These are phyloP conservation scores for Bufo gargarizans DNA, from an alignment of 2,113 vertebrate genomes.

Conservation along the genomic window DNA sequence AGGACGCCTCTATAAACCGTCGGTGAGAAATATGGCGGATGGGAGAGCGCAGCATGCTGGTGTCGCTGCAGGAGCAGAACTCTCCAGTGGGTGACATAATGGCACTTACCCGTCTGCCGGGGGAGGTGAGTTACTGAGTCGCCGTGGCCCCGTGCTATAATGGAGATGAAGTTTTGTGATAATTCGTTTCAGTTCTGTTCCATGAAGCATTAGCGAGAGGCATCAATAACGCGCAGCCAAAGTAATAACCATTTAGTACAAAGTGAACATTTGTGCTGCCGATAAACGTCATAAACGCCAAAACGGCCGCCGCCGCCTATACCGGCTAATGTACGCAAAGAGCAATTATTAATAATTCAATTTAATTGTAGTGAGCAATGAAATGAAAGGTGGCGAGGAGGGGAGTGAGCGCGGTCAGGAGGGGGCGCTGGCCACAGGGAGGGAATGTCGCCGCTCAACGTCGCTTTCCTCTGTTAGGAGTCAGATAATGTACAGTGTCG, in stretches of 20 bases:
- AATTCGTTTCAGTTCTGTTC: slow-evolving; percentile 24
- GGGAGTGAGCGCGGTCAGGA: not conserved
- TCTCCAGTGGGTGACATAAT: not conserved
- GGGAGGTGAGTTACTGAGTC: not conserved
- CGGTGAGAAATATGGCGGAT: not conserved
- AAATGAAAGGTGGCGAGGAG: slow-evolving; percentile 12
- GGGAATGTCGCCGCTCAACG: not conserved
- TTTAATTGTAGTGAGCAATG: slow-evolving; percentile 15
- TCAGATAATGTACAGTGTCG: not conserved
- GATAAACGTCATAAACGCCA: slow-evolving; percentile 37
- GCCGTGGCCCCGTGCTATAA: not conserved
- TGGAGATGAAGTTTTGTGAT: not conserved
- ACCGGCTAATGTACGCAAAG: slow-evolving; percentile 36
- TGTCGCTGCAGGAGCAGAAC: not conserved
- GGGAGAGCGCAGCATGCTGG: not conserved
- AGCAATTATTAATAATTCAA: slow-evolving; percentile 51
- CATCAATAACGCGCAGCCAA: slow-evolving; percentile 22
- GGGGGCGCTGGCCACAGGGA: not conserved
- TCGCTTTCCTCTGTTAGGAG: not conserved
- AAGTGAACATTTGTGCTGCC: slow-evolving; percentile 42
- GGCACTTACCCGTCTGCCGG: not conserved
- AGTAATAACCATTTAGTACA: slow-evolving; percentile 46
- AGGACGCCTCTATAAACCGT: not conserved
- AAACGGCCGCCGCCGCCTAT: not conserved
- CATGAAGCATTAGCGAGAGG: slow-evolving; percentile 3